phyloP scores from a whole-genome alignment of 2,113 vertebrate species.

The Psettodes erumei region DNA sequence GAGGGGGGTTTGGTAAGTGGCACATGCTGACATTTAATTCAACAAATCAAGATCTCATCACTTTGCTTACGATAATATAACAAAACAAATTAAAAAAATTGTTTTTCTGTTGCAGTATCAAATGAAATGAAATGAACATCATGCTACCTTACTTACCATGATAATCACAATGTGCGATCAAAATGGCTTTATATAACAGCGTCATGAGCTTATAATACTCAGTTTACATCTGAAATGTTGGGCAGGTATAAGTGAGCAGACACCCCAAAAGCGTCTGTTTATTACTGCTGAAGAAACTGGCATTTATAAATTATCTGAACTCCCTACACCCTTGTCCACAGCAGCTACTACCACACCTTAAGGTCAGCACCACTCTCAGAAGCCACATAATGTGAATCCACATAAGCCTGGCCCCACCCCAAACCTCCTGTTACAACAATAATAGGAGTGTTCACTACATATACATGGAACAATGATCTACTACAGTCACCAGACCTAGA shows the following conservation, averaged over 20 bases:
- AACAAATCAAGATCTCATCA: background rate
- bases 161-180: background rate
- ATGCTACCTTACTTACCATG: background rate
- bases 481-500: slow-evolving; percentile 12
- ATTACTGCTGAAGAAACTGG: slow-evolving; percentile 3
- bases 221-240: too few relatives aligned
- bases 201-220: background rate
- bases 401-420: too few relatives aligned
- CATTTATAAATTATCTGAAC: background rate
- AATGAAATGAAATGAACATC: too few relatives aligned
- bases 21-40: background rate
- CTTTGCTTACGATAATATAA: background rate
- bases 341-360: background rate
- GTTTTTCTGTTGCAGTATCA: background rate
- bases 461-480: slow-evolving; percentile 20
- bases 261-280: background rate
- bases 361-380: background rate
- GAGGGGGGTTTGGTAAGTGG: background rate
- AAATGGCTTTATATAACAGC: background rate
- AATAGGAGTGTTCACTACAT: slow-evolving; percentile 20
- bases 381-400: background rate
- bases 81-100: too few relatives aligned
- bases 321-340: slow-evolving; percentile 2
- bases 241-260: slow-evolving; percentile 15
- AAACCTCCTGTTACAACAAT: slow-evolving; percentile 7